Base-by-base conservation (phyloP, 1,140 invertebrate species). In the Hypsibius dujardini region DNA sequence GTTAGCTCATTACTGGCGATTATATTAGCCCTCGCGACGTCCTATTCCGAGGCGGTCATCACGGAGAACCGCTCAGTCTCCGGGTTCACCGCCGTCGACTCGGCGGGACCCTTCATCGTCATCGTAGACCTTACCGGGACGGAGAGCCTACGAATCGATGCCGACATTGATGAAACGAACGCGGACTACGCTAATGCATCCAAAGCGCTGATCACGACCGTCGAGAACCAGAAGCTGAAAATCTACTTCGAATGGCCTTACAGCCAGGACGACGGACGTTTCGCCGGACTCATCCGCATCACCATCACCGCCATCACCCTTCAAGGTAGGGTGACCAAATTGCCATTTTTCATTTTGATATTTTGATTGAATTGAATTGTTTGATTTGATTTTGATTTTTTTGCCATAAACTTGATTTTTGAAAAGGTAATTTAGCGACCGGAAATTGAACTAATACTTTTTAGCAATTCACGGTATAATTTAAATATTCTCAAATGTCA, bases 81-180 rank as follows among this genome's bases (percentile, higher is more conserved):
- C 42, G 62, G 62, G 3, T 67, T 14, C 62, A 67, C 7, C 3
- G 62, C 12, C 7, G 42, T 67, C 42, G 62, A 67, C 3, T 14
- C 42, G 3, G 7, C 62, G 42, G 62, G 62, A 67, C 62, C 62
- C 45, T 67, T 67, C 62, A 42, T 67, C 62, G 62, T 67, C 7
- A 3, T 3, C 7, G 42, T 67, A 12, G 62, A 67, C 42, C 7
- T 14, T 3, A 67, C 7, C 42, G 62, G 62, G 3, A 14, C 62
- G 62, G 62, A 67, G 45, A 3, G 7, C 12, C 62, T 67, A 3
- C 62, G 62, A 12, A 67, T 67, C 42, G 62, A 67, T 3, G 62
- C 62, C 7, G 62, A 12, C 42, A 3, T 67, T 12, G 42, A 67
- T 42, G 62, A 67, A 3, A 7, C 7, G 12, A 67, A 67, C 62